These are phyloP conservation scores for Zaprionus inermis DNA, from an alignment of 1,140 invertebrate species.

Conservation along the genomic window DNA sequence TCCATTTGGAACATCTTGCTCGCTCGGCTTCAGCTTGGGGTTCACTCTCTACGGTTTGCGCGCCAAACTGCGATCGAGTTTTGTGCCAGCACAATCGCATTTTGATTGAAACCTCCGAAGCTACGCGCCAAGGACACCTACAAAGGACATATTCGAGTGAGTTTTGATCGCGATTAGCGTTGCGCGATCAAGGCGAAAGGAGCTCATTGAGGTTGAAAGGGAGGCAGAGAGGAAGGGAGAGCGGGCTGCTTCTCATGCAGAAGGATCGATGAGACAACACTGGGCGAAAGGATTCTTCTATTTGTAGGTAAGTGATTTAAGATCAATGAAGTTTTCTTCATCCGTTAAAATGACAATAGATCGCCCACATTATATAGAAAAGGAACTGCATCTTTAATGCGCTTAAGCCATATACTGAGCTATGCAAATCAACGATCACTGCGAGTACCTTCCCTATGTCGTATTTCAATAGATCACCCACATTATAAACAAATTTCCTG, in stretches of 20 bases:
- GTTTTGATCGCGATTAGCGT: neutral
- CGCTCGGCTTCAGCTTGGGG: conserved; percentile 2
- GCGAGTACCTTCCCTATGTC: too few relatives aligned
- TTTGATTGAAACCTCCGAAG: conserved; percentile 3
- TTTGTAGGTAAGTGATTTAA: too few relatives aligned
- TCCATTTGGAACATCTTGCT: conserved; percentile 46
- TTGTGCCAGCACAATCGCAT: conserved; percentile 14
- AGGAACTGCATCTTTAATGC: too few relatives aligned
- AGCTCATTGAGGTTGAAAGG: too few relatives aligned
- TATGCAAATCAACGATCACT: too few relatives aligned
- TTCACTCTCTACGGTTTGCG: conserved; percentile 38
- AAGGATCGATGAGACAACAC: too few relatives aligned
- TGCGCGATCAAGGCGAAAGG: neutral
- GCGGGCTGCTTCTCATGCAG: too few relatives aligned
- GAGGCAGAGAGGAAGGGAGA: too few relatives aligned
- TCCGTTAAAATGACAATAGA: neutral
- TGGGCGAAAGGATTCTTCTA: too few relatives aligned
- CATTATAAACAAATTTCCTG: neutral
- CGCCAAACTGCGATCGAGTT: conserved; percentile 38
- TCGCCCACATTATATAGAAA: too few relatives aligned
- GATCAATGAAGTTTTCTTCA: too few relatives aligned
- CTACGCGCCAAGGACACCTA: neutral
- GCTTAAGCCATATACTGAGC: too few relatives aligned
- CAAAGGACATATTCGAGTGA: neutral
- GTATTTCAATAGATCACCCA: neutral